Evolutionary conservation across 2,113 vertebrate species (phyloP), one percentile per base, ranked within the genome.

Genomic region (Benitochromis conjunctus): DNA sequence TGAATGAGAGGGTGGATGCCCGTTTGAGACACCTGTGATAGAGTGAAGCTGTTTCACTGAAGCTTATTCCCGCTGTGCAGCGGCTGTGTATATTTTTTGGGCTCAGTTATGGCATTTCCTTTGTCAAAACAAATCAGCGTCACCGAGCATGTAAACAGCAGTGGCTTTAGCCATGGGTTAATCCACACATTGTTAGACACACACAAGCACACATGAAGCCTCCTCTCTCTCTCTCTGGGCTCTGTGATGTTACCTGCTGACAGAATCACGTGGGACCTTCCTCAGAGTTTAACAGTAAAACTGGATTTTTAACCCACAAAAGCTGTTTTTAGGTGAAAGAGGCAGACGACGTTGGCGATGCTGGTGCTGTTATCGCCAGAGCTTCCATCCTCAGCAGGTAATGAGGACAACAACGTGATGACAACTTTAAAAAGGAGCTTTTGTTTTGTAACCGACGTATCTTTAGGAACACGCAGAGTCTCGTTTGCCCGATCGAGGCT

Each of bases 91-190:
- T 91, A 79, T 94, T 93, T 93, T 86, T 89, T 86, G 69, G 76
- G 91, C 88, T 93, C 88, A 92, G 87, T 94, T 89, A 93, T 84
- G 91, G 85, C 91, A 78, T 56, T 89, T 91, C 83, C 82, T 93
- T 88, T 92, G 94, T 93, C 92, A 92, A 84, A 93, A 92, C 91
- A 92, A 86, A 94, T 94, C 90, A 93, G 85, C 62, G 78, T 92
- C 88, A 89, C 84, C 64, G 83, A 81, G 90, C 41, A 41, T 84
- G 92, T 91, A 90, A 90, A 92, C 91, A 91, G 13, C 43, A 82
- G 16, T 64, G 69, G 88, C 84, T 89, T 91, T 84, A 90, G 91
- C 83, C 93, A 90, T 41, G 86, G 62, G 90, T 94, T 91, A 87
- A 93, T 91, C 69, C 89, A 84, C 85, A 82, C 81, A 55, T 24